Conservation (phyloP, 2,113 vertebrate genomes). For the Nesoenas mayeri region DNA sequence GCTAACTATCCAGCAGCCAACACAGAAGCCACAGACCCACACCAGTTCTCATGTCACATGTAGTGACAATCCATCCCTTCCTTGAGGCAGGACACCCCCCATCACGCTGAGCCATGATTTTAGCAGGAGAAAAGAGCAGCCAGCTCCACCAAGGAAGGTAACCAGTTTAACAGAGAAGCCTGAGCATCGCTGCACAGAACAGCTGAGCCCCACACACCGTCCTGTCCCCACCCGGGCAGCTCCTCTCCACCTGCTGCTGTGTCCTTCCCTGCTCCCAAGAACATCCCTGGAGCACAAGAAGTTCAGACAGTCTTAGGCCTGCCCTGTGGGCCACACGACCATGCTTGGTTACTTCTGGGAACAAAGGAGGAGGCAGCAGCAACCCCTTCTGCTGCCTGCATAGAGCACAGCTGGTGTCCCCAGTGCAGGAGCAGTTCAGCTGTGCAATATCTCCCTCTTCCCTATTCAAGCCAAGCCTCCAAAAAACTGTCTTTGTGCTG, state of each 20-base stretch:
- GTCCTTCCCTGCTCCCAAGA: not conserved
- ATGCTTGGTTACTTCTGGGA: accelerated
- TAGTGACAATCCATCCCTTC: accelerated
- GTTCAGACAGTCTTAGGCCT: not conserved
- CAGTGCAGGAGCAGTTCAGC: accelerated
- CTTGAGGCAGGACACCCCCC: not conserved
- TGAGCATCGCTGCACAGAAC: not conserved
- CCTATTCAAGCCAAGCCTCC: not conserved
- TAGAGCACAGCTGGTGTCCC: not conserved
- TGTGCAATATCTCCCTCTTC: accelerated
- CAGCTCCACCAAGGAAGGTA: accelerated
- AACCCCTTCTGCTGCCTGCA: not conserved
- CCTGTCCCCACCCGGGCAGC: not conserved
- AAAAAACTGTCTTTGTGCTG: not conserved
- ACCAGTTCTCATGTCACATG: not conserved
- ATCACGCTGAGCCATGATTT: accelerated
- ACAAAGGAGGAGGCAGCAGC: not conserved
- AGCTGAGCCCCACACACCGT: accelerated
- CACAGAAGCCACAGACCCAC: accelerated
- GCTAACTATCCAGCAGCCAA: not conserved
- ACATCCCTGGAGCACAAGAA: not conserved
- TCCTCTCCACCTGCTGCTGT: not conserved
- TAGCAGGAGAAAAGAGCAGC: not conserved
- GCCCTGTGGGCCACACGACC: not conserved
- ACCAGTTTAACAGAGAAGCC: not conserved